Base-by-base conservation (phyloP, 2,888 invertebrate genomes). In the Papilio protenor region DNA sequence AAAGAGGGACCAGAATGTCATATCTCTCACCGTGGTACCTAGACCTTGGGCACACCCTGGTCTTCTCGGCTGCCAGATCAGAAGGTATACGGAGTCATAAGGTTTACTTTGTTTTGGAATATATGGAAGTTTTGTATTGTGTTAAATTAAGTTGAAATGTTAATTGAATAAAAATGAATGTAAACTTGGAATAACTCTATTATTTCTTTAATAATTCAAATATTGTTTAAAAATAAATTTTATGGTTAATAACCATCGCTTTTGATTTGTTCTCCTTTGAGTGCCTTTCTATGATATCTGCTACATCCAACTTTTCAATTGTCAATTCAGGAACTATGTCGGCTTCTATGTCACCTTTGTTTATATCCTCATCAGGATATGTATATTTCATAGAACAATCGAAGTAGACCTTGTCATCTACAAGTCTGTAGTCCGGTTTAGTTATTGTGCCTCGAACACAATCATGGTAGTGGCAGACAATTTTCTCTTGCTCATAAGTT, bases 41-140 rank as follows among this genome's bases (percentile, higher is more conserved):
- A 95, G 96, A 81, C 95, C 95, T 14, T 98, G 98, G 98, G 93
- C 93, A 80, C 98, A 98, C 73, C 96, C 96, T 78, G 98, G 98
- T 0, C 90, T 98, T 76, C 94, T 98, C 52, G 98, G 94, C 3
- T 93, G 93, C 77, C 91, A 91, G 79, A 91, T 94, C 52, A 84
- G 89, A 64, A 88, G 89, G 74, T 66, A 33, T 21, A 52, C 61
- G 0, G 59, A 45, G 66, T 21, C 57, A 57, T 45, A 73, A 40
- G 8, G 12, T 18, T 23, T 23, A 59, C 14, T 59, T 5, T 52
- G 16, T 18, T 16, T 18, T 14, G 52, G 52, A 55, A 55, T 21
- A 10, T 1, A n/a, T 21, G 3, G 55, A 10, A 55, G n/a, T 6
- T 18, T 57, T 45, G 66, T 66, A 23, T 64, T n/a, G n/a, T 69